These are phyloP conservation scores for Crotalus tigris DNA, from an alignment of 2,113 vertebrate species.

Conservation along the genomic window DNA sequence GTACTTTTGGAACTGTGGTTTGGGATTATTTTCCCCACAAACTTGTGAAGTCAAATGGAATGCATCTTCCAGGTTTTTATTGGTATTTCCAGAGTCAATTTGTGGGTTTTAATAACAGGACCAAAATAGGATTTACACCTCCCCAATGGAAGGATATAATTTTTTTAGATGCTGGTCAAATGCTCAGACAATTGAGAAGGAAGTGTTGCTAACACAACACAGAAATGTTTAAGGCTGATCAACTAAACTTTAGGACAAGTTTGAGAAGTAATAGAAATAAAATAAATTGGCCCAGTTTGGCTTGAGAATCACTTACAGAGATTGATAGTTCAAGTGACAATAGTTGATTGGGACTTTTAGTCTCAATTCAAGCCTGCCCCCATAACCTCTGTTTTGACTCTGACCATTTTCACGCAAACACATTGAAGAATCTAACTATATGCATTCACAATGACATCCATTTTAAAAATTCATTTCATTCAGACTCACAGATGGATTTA, in stretches of 20 bases:
- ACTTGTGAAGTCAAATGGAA: not conserved
- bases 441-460: not conserved
- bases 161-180: not conserved
- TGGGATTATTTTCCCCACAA: not conserved
- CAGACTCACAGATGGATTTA: not conserved
- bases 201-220: not conserved
- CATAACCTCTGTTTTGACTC: not conserved
- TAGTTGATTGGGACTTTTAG: not conserved
- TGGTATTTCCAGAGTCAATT: slow-evolving; percentile 1
- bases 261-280: not conserved
- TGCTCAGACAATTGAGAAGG: not conserved
- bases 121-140: not conserved
- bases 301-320: not conserved
- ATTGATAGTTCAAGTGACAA: not conserved
- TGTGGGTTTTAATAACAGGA: slow-evolving; percentile 10
- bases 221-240: not conserved
- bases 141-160: not conserved
- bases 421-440: not conserved
- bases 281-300: not conserved
- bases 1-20: not conserved
- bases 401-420: not conserved
- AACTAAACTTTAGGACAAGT: not conserved
- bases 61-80: slow-evolving; percentile 22
- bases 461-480: not conserved
- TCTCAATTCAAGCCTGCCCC: not conserved